phyloP scores from a whole-genome alignment of 1,140 invertebrate species.

The Pemphigus obesinymphae region DNA sequence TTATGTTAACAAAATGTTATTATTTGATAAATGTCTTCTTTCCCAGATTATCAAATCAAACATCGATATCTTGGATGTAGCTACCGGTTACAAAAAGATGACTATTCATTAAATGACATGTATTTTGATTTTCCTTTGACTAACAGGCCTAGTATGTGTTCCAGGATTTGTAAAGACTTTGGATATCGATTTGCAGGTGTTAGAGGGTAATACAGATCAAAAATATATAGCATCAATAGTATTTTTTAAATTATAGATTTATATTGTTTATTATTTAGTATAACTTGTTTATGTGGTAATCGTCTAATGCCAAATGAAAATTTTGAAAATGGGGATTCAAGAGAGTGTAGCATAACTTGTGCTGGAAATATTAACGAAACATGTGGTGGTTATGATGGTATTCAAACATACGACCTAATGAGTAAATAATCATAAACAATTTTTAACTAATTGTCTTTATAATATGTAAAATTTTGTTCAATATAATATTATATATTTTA shows the following conservation, averaged over 20 bases:
- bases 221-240: background rate
- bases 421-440: background rate
- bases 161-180: constrained; percentile 40
- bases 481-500: too few species aligned
- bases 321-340: constrained; percentile 52
- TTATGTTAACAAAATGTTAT: too few species aligned
- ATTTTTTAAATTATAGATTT: background rate
- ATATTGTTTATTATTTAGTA: constrained; percentile 62
- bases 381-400: constrained; percentile 82
- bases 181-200: constrained; percentile 38
- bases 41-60: too few species aligned
- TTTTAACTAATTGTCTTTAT: too few species aligned
- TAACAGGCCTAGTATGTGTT: constrained; percentile 42
- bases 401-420: constrained; percentile 47
- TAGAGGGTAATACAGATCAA: background rate
- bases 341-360: constrained; percentile 77
- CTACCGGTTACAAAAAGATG: too few species aligned
- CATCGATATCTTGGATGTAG: too few species aligned
- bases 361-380: constrained; percentile 62
- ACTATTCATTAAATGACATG: constrained; percentile 1
- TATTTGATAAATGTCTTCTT: too few species aligned
- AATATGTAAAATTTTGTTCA: too few species aligned
- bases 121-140: constrained; percentile 40
- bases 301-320: constrained; percentile 51
- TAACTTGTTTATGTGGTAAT: constrained; percentile 89